A percentile compares a stretch with the other conserved stretches of the same genome.
phyloP scores from a whole-genome alignment of 2,888 invertebrate genomes.

The Parnassius apollo region DNA sequence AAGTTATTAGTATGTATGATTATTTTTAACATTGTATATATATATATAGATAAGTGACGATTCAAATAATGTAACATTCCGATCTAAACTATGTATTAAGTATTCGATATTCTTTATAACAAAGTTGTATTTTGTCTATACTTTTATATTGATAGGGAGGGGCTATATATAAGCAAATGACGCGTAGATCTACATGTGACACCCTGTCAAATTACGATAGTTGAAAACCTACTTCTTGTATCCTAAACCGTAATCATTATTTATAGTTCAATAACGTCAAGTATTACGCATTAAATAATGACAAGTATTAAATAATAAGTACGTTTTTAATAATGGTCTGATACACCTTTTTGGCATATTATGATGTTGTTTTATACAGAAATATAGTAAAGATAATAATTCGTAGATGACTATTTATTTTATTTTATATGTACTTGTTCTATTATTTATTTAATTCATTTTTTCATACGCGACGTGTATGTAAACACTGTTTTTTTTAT shows the following conservation, averaged over 20 bases:
- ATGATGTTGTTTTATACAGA: background rate
- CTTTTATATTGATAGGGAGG: background rate
- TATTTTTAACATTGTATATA: background rate
- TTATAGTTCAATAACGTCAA: constrained; percentile 6
- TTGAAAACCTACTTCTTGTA: constrained; percentile 2
- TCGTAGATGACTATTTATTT: background rate
- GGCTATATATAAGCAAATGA: background rate
- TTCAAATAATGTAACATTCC: constrained; percentile 1
- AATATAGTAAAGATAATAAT: background rate
- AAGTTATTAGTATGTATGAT: background rate
- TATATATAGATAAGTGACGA: background rate
- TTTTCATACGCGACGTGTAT: background rate
- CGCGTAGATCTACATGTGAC: constrained; percentile 28
- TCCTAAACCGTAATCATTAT: background rate
- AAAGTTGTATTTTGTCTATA: constrained; percentile 6
- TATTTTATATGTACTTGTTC: background rate
- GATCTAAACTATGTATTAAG: background rate
- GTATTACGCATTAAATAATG: too few relatives aligned
- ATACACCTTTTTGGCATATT: too few relatives aligned
- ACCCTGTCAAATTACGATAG: constrained; percentile 37
- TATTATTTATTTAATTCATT: background rate
- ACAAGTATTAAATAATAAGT: too few relatives aligned
- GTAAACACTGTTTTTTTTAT: background rate
- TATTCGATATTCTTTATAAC: background rate
- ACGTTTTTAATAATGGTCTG: too few relatives aligned